Evolutionary conservation across 2,113 vertebrate genomes (phyloP), one percentile per base, ranked within the genome.

Genomic region (Pica pica): DNA sequence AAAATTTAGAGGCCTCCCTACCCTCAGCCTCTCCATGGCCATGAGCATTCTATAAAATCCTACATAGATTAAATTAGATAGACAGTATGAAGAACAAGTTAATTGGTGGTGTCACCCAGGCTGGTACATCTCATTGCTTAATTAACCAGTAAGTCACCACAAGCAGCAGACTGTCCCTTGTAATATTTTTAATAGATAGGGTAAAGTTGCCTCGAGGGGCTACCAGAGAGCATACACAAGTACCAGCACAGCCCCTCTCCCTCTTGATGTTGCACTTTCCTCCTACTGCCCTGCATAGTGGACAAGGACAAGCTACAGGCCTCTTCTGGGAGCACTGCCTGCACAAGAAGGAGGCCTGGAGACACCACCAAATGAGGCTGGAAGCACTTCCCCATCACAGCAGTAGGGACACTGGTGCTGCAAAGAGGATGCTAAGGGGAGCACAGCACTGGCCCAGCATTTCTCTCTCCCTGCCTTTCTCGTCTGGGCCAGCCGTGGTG

Each of bases 131-230:
- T 87, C 74, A 55, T 52, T 92, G 77, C 41, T 80, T 89, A 87
- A 95, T 87, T 93, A 93, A 93, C 73, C 50, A 85, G 21, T 75
- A 92, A 89, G 67, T 87, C 76, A 93, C 73, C 46, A 82, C 49
- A 87, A 69, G 27, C 1, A 0, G 6, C 39, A 70, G 70, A 82
- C 56, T 91, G 46, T 76, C 87, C 81, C 11, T n/a, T 83, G 28
- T 22, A 87, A 70, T 76, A 77, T 27, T 41, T 63, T 33, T 88
- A 85, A 65, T 30, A 83, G 42, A 50, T 21, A 35, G 35, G 31
- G 52, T 30, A 65, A 90, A 88, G 53, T 64, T 90, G 47, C 46
- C 33, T 78, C 6, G 5, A 90, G 70, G 46, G 17, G 35, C 57
- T 79, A 50, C 61, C 37, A 31, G 13, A 42, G 23, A 88, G 20